Percentiles rank a stretch among this genome's conserved stretches.
These are phyloP conservation scores for Cyclopterus lumpus DNA, from an alignment of 2,797 vertebrate species.

Conservation along the genomic window DNA sequence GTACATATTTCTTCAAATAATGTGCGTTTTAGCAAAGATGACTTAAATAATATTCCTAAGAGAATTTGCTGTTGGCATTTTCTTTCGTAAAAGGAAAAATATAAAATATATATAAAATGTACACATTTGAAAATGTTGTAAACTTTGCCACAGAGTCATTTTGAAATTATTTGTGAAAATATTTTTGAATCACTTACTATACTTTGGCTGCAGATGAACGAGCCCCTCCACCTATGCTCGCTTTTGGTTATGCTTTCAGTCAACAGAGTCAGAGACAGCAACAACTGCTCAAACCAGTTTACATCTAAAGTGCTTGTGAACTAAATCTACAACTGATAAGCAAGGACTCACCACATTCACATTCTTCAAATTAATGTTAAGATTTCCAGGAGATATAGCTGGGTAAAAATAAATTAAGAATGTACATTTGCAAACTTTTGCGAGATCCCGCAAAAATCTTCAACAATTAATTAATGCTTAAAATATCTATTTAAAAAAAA, in stretches of 20 bases:
- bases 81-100: neutral
- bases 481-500: too few relatives aligned
- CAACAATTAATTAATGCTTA: too few relatives aligned
- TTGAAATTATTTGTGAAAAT: neutral
- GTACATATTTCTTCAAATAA: neutral
- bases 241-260: too few relatives aligned
- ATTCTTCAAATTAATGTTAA: neutral
- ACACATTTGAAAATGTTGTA: neutral
- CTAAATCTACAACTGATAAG: too few relatives aligned
- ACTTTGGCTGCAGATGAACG: neutral
- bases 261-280: neutral
- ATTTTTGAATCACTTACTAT: slow-evolving; percentile 10
- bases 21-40: neutral
- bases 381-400: neutral
- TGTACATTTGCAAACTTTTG: too few relatives aligned
- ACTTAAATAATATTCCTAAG: neutral
- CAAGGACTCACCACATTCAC: neutral
- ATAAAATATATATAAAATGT: too few relatives aligned
- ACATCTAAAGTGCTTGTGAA: neutral
- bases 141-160: neutral
- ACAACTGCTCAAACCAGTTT: slow-evolving; percentile 11
- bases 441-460: too few relatives aligned
- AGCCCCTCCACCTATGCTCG: neutral
- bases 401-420: neutral
- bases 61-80: too few relatives aligned